Conservation (phyloP, 2,888 invertebrate genomes). For the Synanthedon andrenaeformis region DNA sequence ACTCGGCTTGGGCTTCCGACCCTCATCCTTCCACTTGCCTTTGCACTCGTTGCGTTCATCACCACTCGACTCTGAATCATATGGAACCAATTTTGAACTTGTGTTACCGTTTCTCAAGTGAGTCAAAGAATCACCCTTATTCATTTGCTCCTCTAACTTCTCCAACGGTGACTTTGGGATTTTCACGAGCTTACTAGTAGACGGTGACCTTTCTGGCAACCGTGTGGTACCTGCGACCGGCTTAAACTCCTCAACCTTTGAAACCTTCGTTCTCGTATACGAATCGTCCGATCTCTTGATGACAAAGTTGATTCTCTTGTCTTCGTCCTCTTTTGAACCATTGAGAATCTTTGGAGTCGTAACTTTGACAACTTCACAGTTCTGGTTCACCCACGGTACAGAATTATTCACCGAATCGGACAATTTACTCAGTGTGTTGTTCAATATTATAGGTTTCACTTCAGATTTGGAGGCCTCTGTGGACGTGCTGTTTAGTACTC, state of each 20-base stretch:
- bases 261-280: constrained; percentile 29
- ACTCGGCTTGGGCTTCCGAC: constrained; percentile 37
- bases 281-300: constrained; percentile 48
- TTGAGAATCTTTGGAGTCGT: constrained; percentile 38
- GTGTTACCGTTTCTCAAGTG: constrained; percentile 32
- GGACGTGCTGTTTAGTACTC: constrained; percentile 34
- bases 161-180: constrained; percentile 51
- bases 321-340: constrained; percentile 38
- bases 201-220: constrained; percentile 30
- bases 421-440: constrained; percentile 48
- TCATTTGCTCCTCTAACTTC: constrained; percentile 60
- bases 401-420: constrained; percentile 33
- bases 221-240: constrained; percentile 21
- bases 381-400: constrained; percentile 62
- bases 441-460: constrained; percentile 51
- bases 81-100: constrained; percentile 65
- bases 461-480: constrained; percentile 39
- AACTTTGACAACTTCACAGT: constrained; percentile 59
- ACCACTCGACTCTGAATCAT: constrained; percentile 71
- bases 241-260: constrained; percentile 45
- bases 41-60: constrained; percentile 37
- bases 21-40: constrained; percentile 16
- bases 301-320: constrained; percentile 44
- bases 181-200: constrained; percentile 41
- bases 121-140: constrained; percentile 34